phyloP scores from a whole-genome alignment of 2,888 invertebrate species.

The Neoaliturus tenellus region DNA sequence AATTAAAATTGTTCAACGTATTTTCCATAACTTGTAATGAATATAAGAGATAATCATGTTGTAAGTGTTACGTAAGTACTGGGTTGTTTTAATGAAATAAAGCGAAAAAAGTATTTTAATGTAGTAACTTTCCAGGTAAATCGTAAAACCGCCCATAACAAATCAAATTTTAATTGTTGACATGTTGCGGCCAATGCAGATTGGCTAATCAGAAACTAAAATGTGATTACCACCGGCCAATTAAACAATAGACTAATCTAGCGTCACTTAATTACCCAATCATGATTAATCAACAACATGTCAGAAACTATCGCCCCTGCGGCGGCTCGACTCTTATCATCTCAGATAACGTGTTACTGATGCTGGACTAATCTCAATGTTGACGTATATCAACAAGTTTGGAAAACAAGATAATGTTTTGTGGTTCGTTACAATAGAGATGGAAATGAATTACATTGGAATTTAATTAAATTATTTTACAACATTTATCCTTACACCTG shows the following conservation, averaged over 20 bases:
- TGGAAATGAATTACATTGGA: too few species aligned
- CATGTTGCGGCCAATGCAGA: background rate
- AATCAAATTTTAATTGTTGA: background rate
- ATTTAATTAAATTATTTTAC: too few species aligned
- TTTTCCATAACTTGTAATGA: too few species aligned
- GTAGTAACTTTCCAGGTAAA: too few species aligned
- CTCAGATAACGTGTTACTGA: conserved; percentile 9
- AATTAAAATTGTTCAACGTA: too few species aligned
- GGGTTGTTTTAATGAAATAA: too few species aligned
- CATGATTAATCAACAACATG: conserved; percentile 29
- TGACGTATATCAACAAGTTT: background rate
- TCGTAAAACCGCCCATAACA: too few species aligned
- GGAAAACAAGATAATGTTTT: background rate
- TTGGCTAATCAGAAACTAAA: conserved; percentile 16
- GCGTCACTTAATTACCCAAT: conserved; percentile 43
- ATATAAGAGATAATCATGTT: too few species aligned
- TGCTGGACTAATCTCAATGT: conserved; percentile 7
- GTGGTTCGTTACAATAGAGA: too few species aligned
- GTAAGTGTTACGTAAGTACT: too few species aligned
- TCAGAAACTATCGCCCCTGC: background rate
- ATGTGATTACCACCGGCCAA: conserved; percentile 32
- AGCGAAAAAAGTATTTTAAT: too few species aligned
- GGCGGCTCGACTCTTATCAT: conserved; percentile 6
- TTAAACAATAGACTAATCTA: conserved; percentile 43
- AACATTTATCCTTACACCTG: too few species aligned